These are phyloP conservation scores for Triplophysa dalaica DNA, from an alignment of 2,113 vertebrate species.

Conservation along the genomic window DNA sequence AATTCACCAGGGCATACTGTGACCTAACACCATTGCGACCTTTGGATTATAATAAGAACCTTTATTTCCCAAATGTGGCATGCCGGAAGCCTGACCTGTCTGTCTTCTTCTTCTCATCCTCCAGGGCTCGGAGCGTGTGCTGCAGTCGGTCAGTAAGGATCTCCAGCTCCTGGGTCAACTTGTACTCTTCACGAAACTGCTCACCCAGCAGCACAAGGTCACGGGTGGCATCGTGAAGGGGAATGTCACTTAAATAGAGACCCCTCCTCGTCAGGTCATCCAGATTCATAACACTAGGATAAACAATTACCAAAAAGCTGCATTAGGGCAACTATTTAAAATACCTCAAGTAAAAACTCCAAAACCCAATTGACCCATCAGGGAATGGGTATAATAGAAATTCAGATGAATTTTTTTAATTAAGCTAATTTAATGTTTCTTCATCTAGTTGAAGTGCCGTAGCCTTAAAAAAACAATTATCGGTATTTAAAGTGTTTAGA, in stretches of 20 bases:
- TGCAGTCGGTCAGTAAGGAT: slow-evolving; percentile 96
- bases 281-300: slow-evolving; percentile 93
- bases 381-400: too few relatives aligned
- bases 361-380: background rate
- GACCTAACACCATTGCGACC: too few relatives aligned
- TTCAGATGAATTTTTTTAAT: too few relatives aligned
- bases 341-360: background rate
- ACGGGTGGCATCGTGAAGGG: slow-evolving; percentile 92
- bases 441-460: too few relatives aligned
- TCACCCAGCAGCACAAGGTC: slow-evolving; percentile 97
- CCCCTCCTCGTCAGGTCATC: slow-evolving; percentile 94
- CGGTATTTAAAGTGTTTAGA: too few relatives aligned
- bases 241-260: slow-evolving; percentile 96
- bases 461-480: too few relatives aligned
- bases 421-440: too few relatives aligned
- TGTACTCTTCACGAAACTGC: slow-evolving; percentile 98
- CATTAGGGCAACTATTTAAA: background rate
- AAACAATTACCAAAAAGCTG: background rate
- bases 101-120: slow-evolving; percentile 99
- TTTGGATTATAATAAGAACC: too few relatives aligned
- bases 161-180: slow-evolving; percentile 95
- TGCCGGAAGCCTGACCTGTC: slow-evolving; percentile 80
- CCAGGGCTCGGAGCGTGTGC: slow-evolving; percentile 91
- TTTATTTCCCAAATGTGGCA: background rate
- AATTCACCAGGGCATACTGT: too few relatives aligned